Evolutionary conservation across 2,888 invertebrate genomes (phyloP).

Genomic region (Brachyopa scutellaris): DNA sequence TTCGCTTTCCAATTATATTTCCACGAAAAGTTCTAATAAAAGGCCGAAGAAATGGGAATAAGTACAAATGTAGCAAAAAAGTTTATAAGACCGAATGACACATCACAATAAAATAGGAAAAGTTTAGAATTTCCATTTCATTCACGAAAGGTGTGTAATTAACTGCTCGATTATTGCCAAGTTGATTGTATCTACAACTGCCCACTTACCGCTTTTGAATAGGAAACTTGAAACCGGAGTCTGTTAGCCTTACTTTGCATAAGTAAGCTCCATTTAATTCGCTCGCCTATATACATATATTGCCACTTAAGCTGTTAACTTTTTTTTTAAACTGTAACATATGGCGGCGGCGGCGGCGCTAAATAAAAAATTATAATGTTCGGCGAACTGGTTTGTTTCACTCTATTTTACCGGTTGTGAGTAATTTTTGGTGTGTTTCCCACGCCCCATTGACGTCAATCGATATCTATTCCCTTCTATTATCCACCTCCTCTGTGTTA

Average conservation of each 20-base stretch:
- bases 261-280: no score
- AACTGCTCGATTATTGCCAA: not conserved
- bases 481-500: not conserved
- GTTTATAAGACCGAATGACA: no score
- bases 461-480: not conserved
- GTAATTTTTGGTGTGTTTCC: not conserved
- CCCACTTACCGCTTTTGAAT: not conserved
- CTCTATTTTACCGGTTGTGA: not conserved
- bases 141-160: not conserved
- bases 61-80: no score
- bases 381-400: not conserved
- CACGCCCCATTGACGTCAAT: conserved; percentile 19
- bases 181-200: not conserved
- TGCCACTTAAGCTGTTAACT: no score
- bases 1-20: no score
- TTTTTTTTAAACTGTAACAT: no score
- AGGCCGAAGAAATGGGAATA: no score
- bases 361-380: not conserved
- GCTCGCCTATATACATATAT: no score
- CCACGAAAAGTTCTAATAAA: no score
- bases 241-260: not conserved
- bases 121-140: not conserved
- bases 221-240: not conserved
- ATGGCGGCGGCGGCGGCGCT: not conserved
- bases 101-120: not conserved